These are phyloP conservation scores for Colostygia pectinataria DNA, from an alignment of 2,888 invertebrate genomes.

Conservation along the genomic window DNA sequence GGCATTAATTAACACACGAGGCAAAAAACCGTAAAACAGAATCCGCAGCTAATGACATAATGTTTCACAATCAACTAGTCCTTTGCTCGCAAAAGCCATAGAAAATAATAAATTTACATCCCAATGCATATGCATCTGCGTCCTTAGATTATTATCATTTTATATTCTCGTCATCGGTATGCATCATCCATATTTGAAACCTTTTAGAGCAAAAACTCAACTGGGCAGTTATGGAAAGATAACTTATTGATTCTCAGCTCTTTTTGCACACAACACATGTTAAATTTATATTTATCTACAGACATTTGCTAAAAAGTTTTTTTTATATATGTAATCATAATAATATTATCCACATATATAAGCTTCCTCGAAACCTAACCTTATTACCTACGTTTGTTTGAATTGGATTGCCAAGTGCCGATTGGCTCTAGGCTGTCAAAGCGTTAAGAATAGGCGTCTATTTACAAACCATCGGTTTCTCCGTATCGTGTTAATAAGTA, in stretches of 20 bases:
- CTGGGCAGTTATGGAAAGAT: constrained; percentile 12
- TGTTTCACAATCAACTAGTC: constrained; percentile 27
- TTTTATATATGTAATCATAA: too few species aligned
- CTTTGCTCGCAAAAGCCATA: constrained; percentile 13
- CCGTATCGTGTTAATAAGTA: constrained; percentile 54
- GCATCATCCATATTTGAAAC: constrained; percentile 11
- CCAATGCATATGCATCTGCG: constrained; percentile 6
- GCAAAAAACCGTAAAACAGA: constrained; percentile 21
- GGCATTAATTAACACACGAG: constrained; percentile 23
- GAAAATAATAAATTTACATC: constrained; percentile 9
- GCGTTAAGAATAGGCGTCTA: constrained; percentile 43
- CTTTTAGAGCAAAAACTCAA: constrained; percentile 13
- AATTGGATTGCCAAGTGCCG: constrained; percentile 27
- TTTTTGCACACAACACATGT: too few species aligned
- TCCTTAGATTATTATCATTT: constrained; percentile 11
- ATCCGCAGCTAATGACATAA: constrained; percentile 18
- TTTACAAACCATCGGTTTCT: constrained; percentile 58
- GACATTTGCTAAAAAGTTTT: too few species aligned
- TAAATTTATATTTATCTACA: too few species aligned
- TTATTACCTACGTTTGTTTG: constrained; percentile 14
- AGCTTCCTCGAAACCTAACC: too few species aligned
- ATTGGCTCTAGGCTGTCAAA: constrained; percentile 31
- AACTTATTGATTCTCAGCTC: background rate
- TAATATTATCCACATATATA: too few species aligned
- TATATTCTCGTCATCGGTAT: constrained; percentile 10